Percentiles rank a stretch among this genome's conserved stretches.
These are phyloP conservation scores for Cylloceria caligata DNA, from an alignment of 2,888 invertebrate genomes.

Conservation along the genomic window DNA sequence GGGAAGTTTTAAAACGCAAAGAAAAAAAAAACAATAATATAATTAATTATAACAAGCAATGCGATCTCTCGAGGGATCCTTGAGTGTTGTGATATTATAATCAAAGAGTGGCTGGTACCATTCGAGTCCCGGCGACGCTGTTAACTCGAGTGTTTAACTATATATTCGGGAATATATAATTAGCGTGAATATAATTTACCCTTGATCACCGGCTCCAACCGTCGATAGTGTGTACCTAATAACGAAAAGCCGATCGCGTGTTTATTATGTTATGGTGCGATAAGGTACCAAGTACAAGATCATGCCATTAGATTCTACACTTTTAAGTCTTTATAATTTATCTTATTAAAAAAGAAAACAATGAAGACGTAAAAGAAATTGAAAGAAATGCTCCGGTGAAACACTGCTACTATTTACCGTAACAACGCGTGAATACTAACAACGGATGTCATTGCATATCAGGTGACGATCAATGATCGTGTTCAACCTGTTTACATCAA, in stretches of 20 bases:
- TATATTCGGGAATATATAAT: constrained; percentile 47
- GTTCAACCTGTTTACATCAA: constrained; percentile 52
- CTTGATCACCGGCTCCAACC: constrained; percentile 30
- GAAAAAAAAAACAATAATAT: constrained; percentile 8
- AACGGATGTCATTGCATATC: constrained; percentile 65
- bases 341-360: constrained; percentile 34
- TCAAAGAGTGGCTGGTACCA: constrained; percentile 75
- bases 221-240: constrained; percentile 36
- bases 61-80: constrained; percentile 51
- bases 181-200: constrained; percentile 29
- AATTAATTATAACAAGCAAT: constrained; percentile 54
- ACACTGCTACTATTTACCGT: constrained; percentile 25
- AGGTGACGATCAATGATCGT: constrained; percentile 57
- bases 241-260: constrained; percentile 24
- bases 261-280: constrained; percentile 56
- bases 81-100: constrained; percentile 68
- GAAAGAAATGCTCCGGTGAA: constrained; percentile 48
- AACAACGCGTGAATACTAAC: constrained; percentile 23
- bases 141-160: constrained; percentile 53
- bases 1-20: background rate
- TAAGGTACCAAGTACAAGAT: constrained; percentile 70
- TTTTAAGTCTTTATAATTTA: constrained; percentile 66
- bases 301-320: constrained; percentile 73
- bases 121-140: constrained; percentile 63
- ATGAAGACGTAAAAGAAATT: constrained; percentile 37